Evolutionary conservation across 2,797 vertebrate genomes (phyloP), one percentile per base, ranked within the genome.

Genomic region (Choloepus didactylus): DNA sequence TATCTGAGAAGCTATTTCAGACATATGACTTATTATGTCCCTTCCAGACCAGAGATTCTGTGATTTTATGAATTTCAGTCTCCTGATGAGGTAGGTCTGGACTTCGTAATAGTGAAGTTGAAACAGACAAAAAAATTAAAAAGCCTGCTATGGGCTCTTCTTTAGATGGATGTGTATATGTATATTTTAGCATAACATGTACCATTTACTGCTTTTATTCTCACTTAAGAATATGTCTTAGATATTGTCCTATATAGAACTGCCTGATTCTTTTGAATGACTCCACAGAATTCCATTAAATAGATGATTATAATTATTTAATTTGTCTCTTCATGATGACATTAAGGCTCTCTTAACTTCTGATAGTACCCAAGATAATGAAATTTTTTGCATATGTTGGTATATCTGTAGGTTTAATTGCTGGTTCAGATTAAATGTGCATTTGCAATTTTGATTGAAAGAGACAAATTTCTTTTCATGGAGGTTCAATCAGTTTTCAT

Each of bases 361-460:
- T 75, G 35, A 49, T 84, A 0, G 95, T 87, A 41, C 5, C 25
- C 51, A 73, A 1, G 35, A 2, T 62, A 67, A 88, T 41, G 93
- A 86, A 54, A 67, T 86, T 72, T 87, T 91, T n/a, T 69, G 70
- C 46, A 25, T 81, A 10, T 46, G 29, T 41, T 64, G 75, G 51
- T 38, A 8, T 95, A 41, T 66, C 56, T 73, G 6, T 77, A 44
- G 44, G 7, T 91, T 72, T 69, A 90, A 44, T 88, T 83, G 12
- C n/a, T 89, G n/a, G 83, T 31, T 89, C 38, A 35, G n/a, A 93
- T n/a, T 16, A 44, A 54, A 31, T 54, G 21, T 60, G 25, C 46
- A 35, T 94, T 95, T 86, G 29, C 70, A 54, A 64, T 90, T 93
- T 81, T 82, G 44, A 83, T 23, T 93, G 51, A 89, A 95, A 60